Conservation (phyloP, 2,888 invertebrate species). For the Diplazon laetatorius region DNA sequence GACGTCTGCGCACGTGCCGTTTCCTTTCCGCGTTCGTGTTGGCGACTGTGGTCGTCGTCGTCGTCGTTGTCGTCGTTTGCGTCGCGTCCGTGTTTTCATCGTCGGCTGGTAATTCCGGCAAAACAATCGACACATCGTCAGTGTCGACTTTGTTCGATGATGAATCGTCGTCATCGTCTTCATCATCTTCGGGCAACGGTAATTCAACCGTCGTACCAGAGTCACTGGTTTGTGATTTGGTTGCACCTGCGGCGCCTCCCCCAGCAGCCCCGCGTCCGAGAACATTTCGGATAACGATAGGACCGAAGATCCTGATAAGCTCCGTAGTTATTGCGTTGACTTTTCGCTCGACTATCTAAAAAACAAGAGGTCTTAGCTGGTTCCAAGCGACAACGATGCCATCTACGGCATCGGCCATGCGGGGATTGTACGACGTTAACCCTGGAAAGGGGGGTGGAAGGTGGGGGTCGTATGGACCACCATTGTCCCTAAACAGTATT, state of each 20-base stretch:
- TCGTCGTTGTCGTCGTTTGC: constrained; percentile 63
- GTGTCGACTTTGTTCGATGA: constrained; percentile 77
- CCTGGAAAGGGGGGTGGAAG: too few species aligned
- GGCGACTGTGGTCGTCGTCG: constrained; percentile 66
- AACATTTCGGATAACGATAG: constrained; percentile 87
- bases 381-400: constrained; percentile 14
- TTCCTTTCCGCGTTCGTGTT: constrained; percentile 37
- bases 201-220: constrained; percentile 81
- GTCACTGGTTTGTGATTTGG: constrained; percentile 74
- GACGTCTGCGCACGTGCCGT: background rate
- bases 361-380: constrained; percentile 74
- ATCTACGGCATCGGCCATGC: background rate
- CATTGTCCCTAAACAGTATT: too few species aligned
- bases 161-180: constrained; percentile 82
- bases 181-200: constrained; percentile 80
- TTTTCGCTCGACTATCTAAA: constrained; percentile 89
- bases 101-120: constrained; percentile 88
- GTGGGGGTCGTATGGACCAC: too few species aligned
- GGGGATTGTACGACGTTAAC: background rate
- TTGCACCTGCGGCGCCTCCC: constrained; percentile 71
- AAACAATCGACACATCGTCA: constrained; percentile 85
- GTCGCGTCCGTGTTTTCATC: constrained; percentile 79
- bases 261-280: constrained; percentile 82
- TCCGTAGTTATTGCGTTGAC: constrained; percentile 89
- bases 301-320: constrained; percentile 90